Percentiles rank a stretch among this genome's conserved stretches.
Conservation (phyloP, 2,797 vertebrate genomes). For the Pangasius larnaudii region DNA sequence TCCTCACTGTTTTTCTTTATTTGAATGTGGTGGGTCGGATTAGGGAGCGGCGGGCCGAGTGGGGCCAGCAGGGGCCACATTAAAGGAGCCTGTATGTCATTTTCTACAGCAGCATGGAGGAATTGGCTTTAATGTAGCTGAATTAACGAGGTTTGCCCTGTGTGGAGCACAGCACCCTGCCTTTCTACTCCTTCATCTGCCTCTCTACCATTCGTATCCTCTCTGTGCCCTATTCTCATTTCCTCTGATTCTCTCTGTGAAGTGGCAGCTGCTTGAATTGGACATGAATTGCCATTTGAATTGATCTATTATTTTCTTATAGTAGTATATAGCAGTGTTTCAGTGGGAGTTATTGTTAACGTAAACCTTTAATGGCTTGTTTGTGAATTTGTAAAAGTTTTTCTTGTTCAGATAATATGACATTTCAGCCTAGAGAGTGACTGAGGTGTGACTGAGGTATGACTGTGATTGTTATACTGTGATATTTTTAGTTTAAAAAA, state of each 20-base stretch:
- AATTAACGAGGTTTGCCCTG: constrained; percentile 56
- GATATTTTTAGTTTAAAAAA: background rate
- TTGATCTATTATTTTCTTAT: background rate
- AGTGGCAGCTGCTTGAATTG: background rate
- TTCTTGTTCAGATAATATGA: background rate
- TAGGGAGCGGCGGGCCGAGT: constrained; percentile 42
- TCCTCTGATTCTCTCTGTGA: background rate
- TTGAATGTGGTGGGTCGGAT: constrained; percentile 58
- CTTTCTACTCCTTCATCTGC: constrained; percentile 18
- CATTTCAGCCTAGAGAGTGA: background rate
- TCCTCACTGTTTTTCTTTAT: constrained; percentile 55
- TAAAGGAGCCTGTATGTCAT: constrained; percentile 58
- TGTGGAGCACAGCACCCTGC: constrained; percentile 29
- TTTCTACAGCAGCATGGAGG: constrained; percentile 63
- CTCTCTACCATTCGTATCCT: constrained; percentile 20
- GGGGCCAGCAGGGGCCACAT: constrained; percentile 65
- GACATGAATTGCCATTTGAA: background rate
- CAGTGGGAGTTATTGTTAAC: background rate
- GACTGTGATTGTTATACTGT: background rate
- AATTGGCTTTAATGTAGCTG: constrained; percentile 53
- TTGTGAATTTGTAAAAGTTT: background rate
- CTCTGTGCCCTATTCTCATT: constrained; percentile 20
- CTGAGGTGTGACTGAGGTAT: background rate
- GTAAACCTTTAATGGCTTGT: background rate
- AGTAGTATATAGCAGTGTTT: background rate